A percentile compares a stretch with the other conserved stretches of the same genome.
Evolutionary conservation across 2,888 invertebrate genomes (phyloP).

Genomic region (Troides oblongomaculatus): DNA sequence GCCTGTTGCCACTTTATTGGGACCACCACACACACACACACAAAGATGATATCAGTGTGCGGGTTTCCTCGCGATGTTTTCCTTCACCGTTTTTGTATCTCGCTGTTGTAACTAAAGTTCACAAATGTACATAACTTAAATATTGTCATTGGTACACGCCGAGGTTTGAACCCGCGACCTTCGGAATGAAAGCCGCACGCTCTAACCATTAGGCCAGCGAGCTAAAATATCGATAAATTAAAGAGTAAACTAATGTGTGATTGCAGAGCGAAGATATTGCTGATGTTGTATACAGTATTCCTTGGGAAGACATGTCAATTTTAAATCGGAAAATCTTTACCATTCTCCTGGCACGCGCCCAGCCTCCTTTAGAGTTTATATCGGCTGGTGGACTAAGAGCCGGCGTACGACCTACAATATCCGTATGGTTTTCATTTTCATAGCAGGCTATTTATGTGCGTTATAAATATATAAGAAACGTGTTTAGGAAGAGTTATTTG

Average conservation of each 20-base stretch:
- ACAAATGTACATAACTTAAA: too few species aligned
- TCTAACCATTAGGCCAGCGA: too few species aligned
- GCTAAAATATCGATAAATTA: too few species aligned
- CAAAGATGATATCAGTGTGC: too few species aligned
- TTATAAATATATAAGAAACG: not conserved
- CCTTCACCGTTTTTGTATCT: too few species aligned
- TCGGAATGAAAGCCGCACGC: too few species aligned
- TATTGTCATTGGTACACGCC: too few species aligned
- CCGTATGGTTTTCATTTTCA: conserved; percentile 36
- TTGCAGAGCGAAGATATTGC: conserved; percentile 45
- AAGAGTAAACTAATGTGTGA: not conserved
- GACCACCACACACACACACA: too few species aligned
- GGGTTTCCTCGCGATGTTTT: too few species aligned
- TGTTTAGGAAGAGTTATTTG: not conserved
- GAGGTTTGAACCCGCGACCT: too few species aligned
- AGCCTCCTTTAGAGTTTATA: conserved; percentile 41
- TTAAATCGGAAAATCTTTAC: conserved; percentile 43
- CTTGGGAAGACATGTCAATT: conserved; percentile 47
- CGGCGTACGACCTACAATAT: conserved; percentile 44
- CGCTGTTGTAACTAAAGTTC: too few species aligned
- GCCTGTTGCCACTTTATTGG: too few species aligned
- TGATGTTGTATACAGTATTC: conserved; percentile 40
- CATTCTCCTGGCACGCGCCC: conserved; percentile 40
- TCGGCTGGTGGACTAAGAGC: conserved; percentile 45
- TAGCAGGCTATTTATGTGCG: not conserved